Base-by-base conservation (phyloP, 2,113 vertebrate genomes). In the Lucifuga dentata region DNA sequence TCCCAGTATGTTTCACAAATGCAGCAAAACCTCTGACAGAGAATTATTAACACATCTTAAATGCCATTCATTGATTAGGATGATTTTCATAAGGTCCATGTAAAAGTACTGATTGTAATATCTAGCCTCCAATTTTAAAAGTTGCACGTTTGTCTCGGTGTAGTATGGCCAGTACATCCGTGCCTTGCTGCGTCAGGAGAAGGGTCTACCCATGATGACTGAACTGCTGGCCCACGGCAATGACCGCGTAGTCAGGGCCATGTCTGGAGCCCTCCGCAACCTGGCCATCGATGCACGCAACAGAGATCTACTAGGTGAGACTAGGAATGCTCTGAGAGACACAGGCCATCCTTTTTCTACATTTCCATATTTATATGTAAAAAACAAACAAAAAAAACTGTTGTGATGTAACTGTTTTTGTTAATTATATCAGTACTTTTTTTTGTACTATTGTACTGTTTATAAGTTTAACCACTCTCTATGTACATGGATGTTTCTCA, bases 101-200 rank as follows among this genome's bases (percentile, higher is more conserved):
- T n/a, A n/a, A n/a, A n/a, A n/a, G n/a, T n/a, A n/a, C n/a, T n/a
- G n/a, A n/a, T n/a, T n/a, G n/a, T n/a, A n/a, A n/a, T n/a, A n/a
- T n/a, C n/a, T n/a, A n/a, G n/a, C n/a, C n/a, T n/a, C n/a, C n/a
- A 19, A 43, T 35, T 39, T 0, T 29, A 43, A 0, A 11, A 2
- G n/a, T n/a, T 32, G 23, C 41, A 0, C 61, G 5, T 50, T 0
- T 81, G 10, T 65, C 35, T 41, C 6, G 39, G 0, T 73, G 21
- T 80, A 99, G 97, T 97, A 96, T 0, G 98, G 97, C 9, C 91
- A 95, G 5, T 98, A 87, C 67, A 96, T 97, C 68, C 95, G 97
- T 46, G 92, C 94, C 0, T 86, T 94, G 5, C 85, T 97, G 64
- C 95, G 96, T 49, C 94, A 95, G 53, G 96, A 99, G 89, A 96